Conservation (phyloP, 2,797 vertebrate genomes). For the Danio choprae region DNA sequence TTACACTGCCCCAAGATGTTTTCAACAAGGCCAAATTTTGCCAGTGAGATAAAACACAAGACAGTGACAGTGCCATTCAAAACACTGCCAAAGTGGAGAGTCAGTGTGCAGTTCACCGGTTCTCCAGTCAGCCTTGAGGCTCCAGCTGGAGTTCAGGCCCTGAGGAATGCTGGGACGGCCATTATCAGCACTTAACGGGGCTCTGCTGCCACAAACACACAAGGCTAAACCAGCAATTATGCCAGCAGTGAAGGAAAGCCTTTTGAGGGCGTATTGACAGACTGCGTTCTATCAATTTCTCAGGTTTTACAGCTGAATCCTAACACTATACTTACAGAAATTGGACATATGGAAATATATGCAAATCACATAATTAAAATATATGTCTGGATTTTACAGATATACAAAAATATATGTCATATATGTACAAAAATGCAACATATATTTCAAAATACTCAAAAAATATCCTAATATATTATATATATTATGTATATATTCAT, state of each 20-base stretch:
- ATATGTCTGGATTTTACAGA: too few species aligned
- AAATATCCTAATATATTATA: too few species aligned
- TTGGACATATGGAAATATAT: too few species aligned
- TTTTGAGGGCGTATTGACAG: conserved; percentile 45
- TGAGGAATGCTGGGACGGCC: conserved; percentile 46
- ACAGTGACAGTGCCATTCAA: conserved; percentile 4
- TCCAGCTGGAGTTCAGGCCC: conserved; percentile 48
- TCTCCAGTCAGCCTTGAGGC: conserved; percentile 56
- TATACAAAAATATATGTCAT: too few species aligned
- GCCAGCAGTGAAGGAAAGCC: conserved; percentile 49
- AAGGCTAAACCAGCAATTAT: conserved; percentile 55
- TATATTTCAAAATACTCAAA: too few species aligned
- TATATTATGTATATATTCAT: too few species aligned
- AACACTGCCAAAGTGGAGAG: neutral
- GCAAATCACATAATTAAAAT: too few species aligned
- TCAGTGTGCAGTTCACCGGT: conserved; percentile 20
- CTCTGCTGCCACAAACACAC: conserved; percentile 46
- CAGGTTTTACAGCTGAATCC: conserved; percentile 31
- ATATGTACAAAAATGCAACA: too few species aligned
- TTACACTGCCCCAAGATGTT: conserved; percentile 26
- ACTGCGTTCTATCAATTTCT: conserved; percentile 52
- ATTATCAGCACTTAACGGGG: conserved; percentile 52
- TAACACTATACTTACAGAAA: neutral
- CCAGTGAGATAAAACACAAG: conserved; percentile 14
- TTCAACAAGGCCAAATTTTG: conserved; percentile 3